Percentiles rank a stretch among this genome's conserved stretches.
These are phyloP conservation scores for Rhabdomys dilectus DNA, from an alignment of 2,113 vertebrate genomes.

Conservation along the genomic window DNA sequence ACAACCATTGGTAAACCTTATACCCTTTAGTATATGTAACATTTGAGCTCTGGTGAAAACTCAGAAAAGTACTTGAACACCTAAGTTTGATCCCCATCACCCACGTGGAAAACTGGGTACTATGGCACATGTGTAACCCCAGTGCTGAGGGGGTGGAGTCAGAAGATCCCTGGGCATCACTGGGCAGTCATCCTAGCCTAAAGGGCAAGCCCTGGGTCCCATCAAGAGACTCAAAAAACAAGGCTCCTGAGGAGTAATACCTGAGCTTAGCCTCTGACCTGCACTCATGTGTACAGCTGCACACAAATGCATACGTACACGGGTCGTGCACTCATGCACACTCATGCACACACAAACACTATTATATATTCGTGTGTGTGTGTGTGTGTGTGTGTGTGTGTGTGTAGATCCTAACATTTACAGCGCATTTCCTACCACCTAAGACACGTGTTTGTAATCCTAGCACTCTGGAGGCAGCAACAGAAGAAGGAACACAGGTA, in stretches of 20 bases:
- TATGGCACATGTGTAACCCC: background rate
- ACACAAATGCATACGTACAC: background rate
- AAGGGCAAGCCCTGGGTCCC: background rate
- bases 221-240: background rate
- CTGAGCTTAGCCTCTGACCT: background rate
- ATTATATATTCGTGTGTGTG: background rate
- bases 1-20: background rate
- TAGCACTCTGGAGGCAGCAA: background rate
- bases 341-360: background rate
- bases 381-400: too few relatives aligned
- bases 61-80: background rate
- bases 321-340: accelerated
- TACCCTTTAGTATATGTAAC: background rate
- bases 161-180: background rate
- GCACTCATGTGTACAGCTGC: background rate
- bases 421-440: background rate
- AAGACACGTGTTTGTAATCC: background rate
- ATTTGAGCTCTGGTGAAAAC: background rate
- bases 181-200: background rate
- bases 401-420: background rate
- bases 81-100: background rate
- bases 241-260: too few relatives aligned
- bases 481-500: background rate
- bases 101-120: background rate
- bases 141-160: background rate